phyloP scores from a whole-genome alignment of 1,140 invertebrate genomes.

The Elymnias hypermnestra region DNA sequence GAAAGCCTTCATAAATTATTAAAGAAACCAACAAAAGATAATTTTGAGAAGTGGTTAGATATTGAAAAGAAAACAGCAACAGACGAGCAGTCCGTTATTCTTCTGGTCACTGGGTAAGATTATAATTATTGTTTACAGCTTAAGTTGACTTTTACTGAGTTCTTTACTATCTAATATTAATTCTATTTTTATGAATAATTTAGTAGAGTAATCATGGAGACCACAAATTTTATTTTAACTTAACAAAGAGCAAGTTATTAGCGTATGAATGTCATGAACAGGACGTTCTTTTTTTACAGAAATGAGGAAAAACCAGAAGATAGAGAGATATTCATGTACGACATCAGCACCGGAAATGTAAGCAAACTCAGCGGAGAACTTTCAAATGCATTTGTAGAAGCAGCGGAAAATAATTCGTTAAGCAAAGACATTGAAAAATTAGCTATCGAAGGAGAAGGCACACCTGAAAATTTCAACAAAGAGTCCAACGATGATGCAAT shows the following conservation, averaged over 20 bases:
- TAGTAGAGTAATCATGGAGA: background rate
- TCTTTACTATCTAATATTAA: no score
- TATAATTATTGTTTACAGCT: background rate
- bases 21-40: constrained; percentile 83
- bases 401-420: constrained; percentile 87
- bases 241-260: no score
- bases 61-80: constrained; percentile 83
- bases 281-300: constrained; percentile 51
- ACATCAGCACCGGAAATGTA: constrained; percentile 80
- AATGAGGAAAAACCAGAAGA: constrained; percentile 72
- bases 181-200: no score
- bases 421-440: constrained; percentile 80
- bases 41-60: constrained; percentile 87
- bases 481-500: constrained; percentile 37
- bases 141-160: no score
- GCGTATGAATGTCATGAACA: no score
- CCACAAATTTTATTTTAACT: no score
- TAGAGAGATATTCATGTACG: constrained; percentile 91
- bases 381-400: constrained; percentile 87
- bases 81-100: constrained; percentile 85
- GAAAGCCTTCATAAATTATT: constrained; percentile 85
- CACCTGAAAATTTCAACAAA: constrained; percentile 66
- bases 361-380: constrained; percentile 84
- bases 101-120: constrained; percentile 86
- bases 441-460: constrained; percentile 76